Base-by-base conservation (phyloP, 2,797 vertebrate species). In the Pangasius sanitwongsei region DNA sequence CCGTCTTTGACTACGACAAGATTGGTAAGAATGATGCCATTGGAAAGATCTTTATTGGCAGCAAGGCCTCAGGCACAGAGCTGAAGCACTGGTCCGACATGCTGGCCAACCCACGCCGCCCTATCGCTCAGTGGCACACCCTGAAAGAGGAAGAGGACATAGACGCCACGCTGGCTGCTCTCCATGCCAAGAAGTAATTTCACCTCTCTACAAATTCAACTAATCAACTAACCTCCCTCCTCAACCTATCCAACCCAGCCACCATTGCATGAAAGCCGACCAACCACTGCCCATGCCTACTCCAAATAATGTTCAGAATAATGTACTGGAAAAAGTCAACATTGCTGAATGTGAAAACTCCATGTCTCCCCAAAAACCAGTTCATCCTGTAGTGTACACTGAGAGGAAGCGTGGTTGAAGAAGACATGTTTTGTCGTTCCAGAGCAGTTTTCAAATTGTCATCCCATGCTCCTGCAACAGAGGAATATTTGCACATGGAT, bases 11-110 rank as follows among this genome's bases (percentile, higher is more conserved):
- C 95, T 99, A 99, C 0, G 98, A 99, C 96, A 99, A 99, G 94
- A 97, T 99, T 63, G 98, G 98, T 86, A 99, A 99, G 96, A 99
- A 99, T 0, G 98, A 99, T 86, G 98, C 98, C 94, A 99, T 99
- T 0, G 98, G 98, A 31, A 99, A 99, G 95, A 96, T 99, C 95
- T 99, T 99, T 65, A 97, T 99, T 0, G 98, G 98, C 91, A 97
- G 95, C 94, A 99, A 98, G 41, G 96, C 98, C 48, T 94, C 95
- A 0, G 97, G 98, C 93, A 97, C 98, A 0, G 98, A 98, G 94
- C 96, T 98, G 85, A 97, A 99, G 94, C 98, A 99, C 94, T 99
- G 98, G 98, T 98, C 98, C 0, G 98, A 99, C 95, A 99, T 99
- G 98, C 93, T 99, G 95, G 93, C 98, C 86, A 99, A 99, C 91